Evolutionary conservation across 2,888 invertebrate genomes (phyloP), one percentile per base, ranked within the genome.

Genomic region (Trachelus iudaicus): DNA sequence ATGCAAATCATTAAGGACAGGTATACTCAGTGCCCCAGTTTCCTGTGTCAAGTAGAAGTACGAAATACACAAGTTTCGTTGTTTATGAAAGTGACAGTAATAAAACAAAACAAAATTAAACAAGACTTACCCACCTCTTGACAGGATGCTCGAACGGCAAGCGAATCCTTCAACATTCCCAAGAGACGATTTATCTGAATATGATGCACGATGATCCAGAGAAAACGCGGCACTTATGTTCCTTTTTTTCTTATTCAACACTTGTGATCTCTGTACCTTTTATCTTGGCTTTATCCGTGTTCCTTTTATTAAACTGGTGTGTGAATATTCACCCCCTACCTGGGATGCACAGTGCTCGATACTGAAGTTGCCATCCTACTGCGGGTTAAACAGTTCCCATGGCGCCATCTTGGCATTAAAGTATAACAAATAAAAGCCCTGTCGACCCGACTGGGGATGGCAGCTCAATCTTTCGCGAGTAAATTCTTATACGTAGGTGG

Each of bases 101-200:
- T 56, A 23, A 23, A 40, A 31, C n/a, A n/a, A n/a, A n/a, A n/a
- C n/a, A 13, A 12, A 1, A 31, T 71, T 56, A 75, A 80, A 81
- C 79, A 81, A 92, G 93, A 95, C 94, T 94, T 94, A 95, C 95
- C 94, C 93, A 95, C 95, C 95, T 95, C 95, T 95, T 95, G 94
- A 94, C 94, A 95, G 93, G 94, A 94, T 92, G 94, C 95, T 92
- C 93, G 93, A 90, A 93, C 93, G 90, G 95, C 92, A 91, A 94
- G 92, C 92, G 93, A 93, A 92, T 93, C 93, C 89, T 92, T 93
- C 93, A 94, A 93, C 92, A 92, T 92, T 90, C 90, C 91, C 90
- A 88, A 85, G 71, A 40, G 73, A 69, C 76, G 73, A 79, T 73
- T 76, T 68, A 76, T 40, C 76, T 79, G 73, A 76, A 73, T 69